Base-by-base conservation (phyloP, 2,888 invertebrate species). In the Zootermopsis nevadensis region DNA sequence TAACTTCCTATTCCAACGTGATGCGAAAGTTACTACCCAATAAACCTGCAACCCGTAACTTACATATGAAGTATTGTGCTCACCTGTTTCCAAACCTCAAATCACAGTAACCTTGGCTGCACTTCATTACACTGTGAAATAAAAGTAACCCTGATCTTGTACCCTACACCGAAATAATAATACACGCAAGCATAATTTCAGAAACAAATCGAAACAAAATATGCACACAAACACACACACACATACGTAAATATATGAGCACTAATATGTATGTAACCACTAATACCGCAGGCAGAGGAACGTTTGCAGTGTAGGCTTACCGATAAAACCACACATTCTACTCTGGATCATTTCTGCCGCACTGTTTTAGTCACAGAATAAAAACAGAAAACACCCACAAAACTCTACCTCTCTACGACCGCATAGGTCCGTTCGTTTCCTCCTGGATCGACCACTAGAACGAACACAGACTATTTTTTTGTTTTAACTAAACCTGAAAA, bases 121-220 rank as follows among this genome's bases (percentile, higher is more conserved):
- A 33, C 69, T 33, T 31, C 69, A 6, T 7, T 69, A 0, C 33
- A 30, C 33, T 3, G n/a, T 10, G 60, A 27, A 27, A 27, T 7
- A 60, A 60, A 60, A 60, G 22, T 69, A 33, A 69, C 69, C 33
- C 67, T 33, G 33, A 22, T 69, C n/a, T 27, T 60, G n/a, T 60
- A 60, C 12, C n/a, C 1, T 60, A 12, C n/a, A 60, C n/a, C 60
- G n/a, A 2, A n/a, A 60, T 7, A n/a, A n/a, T n/a, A n/a, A 69
- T 22, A 12, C 33, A 69, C 33, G 30, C 69, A 69, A 33, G 33
- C 3, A 69, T 33, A 31, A 69, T 33, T 33, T 30, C 30, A 15
- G 33, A 69, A 31, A n/a, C 8, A 31, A 69, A 69, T 30, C 42
- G 48, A 42, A 76, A 77, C 77, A 77, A 55, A 48, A 77, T 77